A percentile compares a stretch with the other conserved stretches of the same genome.
These are phyloP conservation scores for Semotilus atromaculatus DNA, from an alignment of 2,797 vertebrate genomes.

Conservation along the genomic window DNA sequence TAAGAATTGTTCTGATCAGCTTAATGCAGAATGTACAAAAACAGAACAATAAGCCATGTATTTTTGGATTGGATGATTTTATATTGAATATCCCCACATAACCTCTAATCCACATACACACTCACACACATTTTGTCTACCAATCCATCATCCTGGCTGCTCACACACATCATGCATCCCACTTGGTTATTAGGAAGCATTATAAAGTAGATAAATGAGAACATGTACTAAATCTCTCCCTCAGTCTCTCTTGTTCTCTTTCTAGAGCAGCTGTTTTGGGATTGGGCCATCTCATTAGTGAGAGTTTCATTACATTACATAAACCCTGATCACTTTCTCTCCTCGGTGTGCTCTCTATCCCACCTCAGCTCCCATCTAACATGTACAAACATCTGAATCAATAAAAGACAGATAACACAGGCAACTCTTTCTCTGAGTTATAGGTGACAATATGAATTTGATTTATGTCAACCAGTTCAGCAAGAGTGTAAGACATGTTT, in stretches of 20 bases:
- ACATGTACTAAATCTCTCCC: conserved; percentile 22
- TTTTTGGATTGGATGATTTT: conserved; percentile 21
- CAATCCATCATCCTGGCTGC: conserved; percentile 27
- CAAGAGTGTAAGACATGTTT: background rate
- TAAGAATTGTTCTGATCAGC: background rate
- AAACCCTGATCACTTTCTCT: conserved; percentile 25
- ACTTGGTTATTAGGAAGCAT: conserved; percentile 24
- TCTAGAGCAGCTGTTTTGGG: conserved; percentile 30
- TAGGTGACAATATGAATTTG: background rate
- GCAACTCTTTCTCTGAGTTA: background rate
- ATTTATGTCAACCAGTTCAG: background rate
- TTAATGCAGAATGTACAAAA: background rate
- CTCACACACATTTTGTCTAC: background rate
- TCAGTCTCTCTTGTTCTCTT: conserved; percentile 17
- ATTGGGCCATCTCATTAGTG: conserved; percentile 51
- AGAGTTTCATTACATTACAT: conserved; percentile 54
- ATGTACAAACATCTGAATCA: background rate
- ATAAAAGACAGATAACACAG: background rate
- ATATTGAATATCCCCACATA: conserved; percentile 23
- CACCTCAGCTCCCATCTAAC: background rate
- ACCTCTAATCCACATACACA: conserved; percentile 23
- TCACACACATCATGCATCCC: conserved; percentile 10
- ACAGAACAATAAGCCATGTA: background rate
- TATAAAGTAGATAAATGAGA: conserved; percentile 29
- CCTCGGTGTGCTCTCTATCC: background rate